A percentile compares a stretch with the other conserved stretches of the same genome.
These are phyloP conservation scores for Dipodomys stephensi DNA, from an alignment of 2,113 vertebrate species.

Conservation along the genomic window DNA sequence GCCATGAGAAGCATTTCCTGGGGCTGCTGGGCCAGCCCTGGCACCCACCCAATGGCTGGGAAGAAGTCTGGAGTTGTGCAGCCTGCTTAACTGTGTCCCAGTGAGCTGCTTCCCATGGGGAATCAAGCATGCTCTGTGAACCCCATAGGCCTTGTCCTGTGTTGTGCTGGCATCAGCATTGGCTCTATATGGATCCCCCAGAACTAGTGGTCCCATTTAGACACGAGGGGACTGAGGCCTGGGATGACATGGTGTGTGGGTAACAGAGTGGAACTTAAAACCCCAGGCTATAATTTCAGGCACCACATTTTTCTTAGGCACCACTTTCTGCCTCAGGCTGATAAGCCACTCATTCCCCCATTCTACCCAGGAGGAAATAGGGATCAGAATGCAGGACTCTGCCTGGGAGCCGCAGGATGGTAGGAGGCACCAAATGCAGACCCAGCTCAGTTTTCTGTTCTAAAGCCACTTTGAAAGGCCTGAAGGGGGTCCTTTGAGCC, in stretches of 20 bases:
- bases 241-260: not conserved
- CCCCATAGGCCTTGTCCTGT: not conserved
- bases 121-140: not conserved
- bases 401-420: not conserved
- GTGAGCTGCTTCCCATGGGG: not conserved
- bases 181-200: not conserved
- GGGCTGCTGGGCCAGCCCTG: not conserved
- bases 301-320: not conserved
- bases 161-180: not conserved
- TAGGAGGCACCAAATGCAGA: not conserved
- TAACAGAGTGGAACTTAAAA: not conserved
- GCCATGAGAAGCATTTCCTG: constrained; percentile 42
- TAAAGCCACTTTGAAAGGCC: not conserved
- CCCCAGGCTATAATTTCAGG: not conserved
- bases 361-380: not conserved
- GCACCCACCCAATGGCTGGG: not conserved
- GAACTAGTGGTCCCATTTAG: not conserved
- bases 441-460: not conserved
- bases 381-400: not conserved
- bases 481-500: not conserved
- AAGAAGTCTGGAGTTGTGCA: not conserved
- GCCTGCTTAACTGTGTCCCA: not conserved
- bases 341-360: not conserved
- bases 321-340: not conserved
- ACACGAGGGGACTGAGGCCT: not conserved